Evolutionary conservation across 2,113 vertebrate species (phyloP).

Genomic region (Scartelaos histophorus): DNA sequence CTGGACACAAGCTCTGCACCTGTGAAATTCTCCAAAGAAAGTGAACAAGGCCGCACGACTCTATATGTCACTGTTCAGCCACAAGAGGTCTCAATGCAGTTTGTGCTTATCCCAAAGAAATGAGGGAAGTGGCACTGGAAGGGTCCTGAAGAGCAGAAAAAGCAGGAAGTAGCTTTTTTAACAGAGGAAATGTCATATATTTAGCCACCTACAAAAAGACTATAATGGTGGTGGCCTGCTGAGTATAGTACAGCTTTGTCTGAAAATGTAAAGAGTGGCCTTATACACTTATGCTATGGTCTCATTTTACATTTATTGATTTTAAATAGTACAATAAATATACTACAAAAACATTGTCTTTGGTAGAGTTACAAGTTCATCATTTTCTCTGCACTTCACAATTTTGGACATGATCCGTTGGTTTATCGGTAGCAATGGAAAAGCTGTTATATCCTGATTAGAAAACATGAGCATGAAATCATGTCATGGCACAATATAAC

Average conservation of each 20-base stretch:
- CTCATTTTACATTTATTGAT: constrained; percentile 81
- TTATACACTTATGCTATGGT: constrained; percentile 80
- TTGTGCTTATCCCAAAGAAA: background rate
- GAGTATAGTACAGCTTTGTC: constrained; percentile 22
- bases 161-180: background rate
- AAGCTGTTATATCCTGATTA: constrained; percentile 47
- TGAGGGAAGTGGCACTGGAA: background rate
- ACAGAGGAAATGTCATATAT: background rate
- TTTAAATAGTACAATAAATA: constrained; percentile 88
- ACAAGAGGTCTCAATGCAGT: background rate
- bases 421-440: constrained; percentile 50
- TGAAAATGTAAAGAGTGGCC: constrained; percentile 67
- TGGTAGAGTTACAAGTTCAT: constrained; percentile 79
- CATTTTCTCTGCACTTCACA: constrained; percentile 75
- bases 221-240: constrained; percentile 16
- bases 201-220: constrained; percentile 4
- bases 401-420: constrained; percentile 64
- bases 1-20: constrained; percentile 8
- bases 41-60: background rate
- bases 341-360: constrained; percentile 81
- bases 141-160: background rate
- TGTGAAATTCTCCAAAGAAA: constrained; percentile 13
- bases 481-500: constrained; percentile 65
- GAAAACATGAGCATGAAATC: constrained; percentile 56
- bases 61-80: background rate